Conservation (phyloP, 2,797 vertebrate genomes). For the Paguma larvata region DNA sequence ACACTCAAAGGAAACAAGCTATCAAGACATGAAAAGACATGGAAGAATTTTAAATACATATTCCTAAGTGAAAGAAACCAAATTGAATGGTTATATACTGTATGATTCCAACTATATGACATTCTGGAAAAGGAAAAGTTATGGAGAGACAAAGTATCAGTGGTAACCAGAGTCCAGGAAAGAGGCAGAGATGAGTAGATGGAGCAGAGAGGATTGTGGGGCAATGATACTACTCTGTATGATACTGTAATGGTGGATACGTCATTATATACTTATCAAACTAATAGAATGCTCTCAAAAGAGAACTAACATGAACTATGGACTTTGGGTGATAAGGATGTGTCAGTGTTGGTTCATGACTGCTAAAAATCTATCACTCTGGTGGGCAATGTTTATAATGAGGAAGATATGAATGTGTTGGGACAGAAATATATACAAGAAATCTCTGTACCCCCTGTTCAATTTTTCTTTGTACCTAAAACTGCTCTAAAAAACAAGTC, state of each 20-base stretch:
- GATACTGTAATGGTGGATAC: not conserved
- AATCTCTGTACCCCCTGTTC: not conserved
- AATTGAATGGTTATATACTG: not conserved
- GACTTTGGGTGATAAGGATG: not conserved
- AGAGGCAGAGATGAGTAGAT: not conserved
- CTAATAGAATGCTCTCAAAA: not conserved
- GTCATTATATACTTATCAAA: not conserved
- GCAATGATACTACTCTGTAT: not conserved
- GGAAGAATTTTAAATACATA: not conserved
- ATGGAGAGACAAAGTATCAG: not conserved
- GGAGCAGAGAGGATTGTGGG: not conserved
- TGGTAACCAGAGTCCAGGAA: not conserved
- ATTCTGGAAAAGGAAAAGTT: not conserved
- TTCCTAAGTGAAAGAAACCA: not conserved
- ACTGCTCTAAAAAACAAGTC: not conserved
- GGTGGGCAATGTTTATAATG: too few species aligned
- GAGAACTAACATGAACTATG: not conserved
- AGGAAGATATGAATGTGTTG: not conserved
- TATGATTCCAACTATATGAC: not conserved
- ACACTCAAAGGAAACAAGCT: not conserved
- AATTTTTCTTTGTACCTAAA: not conserved
- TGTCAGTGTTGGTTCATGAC: not conserved
- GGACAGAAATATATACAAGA: not conserved
- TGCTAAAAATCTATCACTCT: not conserved
- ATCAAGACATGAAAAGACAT: not conserved